A percentile compares a stretch with the other conserved stretches of the same genome.
Conservation (phyloP, 2,113 vertebrate species). For the Oxyura jamaicensis region DNA sequence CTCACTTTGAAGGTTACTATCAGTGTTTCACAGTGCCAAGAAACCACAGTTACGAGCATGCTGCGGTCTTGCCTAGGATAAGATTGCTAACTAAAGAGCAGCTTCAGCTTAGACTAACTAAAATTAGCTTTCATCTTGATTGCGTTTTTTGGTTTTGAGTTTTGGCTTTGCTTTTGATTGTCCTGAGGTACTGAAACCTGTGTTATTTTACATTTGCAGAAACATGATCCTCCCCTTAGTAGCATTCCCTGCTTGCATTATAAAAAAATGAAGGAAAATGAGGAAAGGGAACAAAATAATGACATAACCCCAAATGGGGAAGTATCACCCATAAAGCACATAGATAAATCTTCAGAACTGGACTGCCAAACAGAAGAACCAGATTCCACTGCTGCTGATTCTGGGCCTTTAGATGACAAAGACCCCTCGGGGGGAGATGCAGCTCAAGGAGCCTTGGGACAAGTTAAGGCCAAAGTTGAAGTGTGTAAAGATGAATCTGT, state of each 20-base stretch:
- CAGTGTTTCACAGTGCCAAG: background rate
- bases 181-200: background rate
- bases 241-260: slow-evolving; percentile 99
- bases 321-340: slow-evolving; percentile 78
- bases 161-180: background rate
- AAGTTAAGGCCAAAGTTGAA: slow-evolving; percentile 98
- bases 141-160: background rate
- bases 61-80: background rate
- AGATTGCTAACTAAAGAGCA: background rate
- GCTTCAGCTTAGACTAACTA: background rate
- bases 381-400: slow-evolving; percentile 77
- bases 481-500: slow-evolving; percentile 99
- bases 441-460: slow-evolving; percentile 91
- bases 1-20: background rate
- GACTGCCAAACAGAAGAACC: slow-evolving; percentile 80
- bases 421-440: slow-evolving; percentile 77
- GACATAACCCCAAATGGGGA: slow-evolving; percentile 80
- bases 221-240: slow-evolving; percentile 97
- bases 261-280: slow-evolving; percentile 96
- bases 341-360: slow-evolving; percentile 72
- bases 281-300: slow-evolving; percentile 89
- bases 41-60: rapidly evolving
- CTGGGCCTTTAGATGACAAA: slow-evolving; percentile 75
- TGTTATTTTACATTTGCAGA: slow-evolving; percentile 78
- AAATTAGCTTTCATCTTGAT: background rate